phyloP scores from a whole-genome alignment of 2,113 vertebrate genomes.

The Microcebus lehilahytsara region DNA sequence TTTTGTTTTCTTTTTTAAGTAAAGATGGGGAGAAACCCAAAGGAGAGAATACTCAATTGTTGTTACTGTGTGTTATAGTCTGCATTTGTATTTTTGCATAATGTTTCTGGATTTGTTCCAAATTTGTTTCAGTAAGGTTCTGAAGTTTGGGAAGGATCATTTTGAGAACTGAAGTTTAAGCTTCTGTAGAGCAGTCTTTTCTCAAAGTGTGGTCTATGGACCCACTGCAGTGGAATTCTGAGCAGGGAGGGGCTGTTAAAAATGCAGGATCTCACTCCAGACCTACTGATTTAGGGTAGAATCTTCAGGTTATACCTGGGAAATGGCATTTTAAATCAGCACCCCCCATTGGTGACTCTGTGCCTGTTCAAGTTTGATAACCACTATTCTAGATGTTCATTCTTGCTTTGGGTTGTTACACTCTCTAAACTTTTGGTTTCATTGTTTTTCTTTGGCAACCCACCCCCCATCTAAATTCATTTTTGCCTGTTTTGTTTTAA shows the following conservation, averaged over 20 bases:
- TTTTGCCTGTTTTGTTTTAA: slow-evolving; percentile 15
- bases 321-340: neutral
- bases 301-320: neutral
- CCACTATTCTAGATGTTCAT: neutral
- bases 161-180: neutral
- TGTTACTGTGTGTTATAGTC: neutral
- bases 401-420: neutral
- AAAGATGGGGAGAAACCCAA: neutral
- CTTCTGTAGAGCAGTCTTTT: neutral
- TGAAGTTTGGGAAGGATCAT: neutral
- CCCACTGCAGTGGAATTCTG: neutral
- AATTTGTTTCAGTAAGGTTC: neutral
- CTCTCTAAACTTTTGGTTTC: neutral
- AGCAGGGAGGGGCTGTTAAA: neutral
- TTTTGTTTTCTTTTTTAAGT: neutral
- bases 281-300: neutral
- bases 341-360: accelerated
- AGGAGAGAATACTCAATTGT: neutral
- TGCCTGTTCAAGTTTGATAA: neutral
- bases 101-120: neutral
- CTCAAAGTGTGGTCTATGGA: neutral
- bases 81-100: neutral
- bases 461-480: neutral
- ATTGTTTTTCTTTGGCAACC: neutral
- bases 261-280: neutral